A percentile compares a stretch with the other conserved stretches of the same genome.
These are phyloP conservation scores for Tetragonula clypearis DNA, from an alignment of 1,140 invertebrate genomes.

Conservation along the genomic window DNA sequence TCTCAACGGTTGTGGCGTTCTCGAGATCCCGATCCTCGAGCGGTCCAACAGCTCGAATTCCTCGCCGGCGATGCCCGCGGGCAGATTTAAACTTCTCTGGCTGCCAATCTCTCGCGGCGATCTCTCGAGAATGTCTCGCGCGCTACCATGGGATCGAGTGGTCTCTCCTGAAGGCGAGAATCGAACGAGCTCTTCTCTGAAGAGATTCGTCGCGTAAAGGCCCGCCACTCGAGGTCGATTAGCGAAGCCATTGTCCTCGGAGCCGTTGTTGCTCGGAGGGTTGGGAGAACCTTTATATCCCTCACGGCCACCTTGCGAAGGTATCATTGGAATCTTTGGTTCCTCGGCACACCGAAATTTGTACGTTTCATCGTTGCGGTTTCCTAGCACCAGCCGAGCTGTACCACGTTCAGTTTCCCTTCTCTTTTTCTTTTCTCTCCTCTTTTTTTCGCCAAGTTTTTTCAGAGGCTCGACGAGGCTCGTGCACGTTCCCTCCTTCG, in stretches of 20 bases:
- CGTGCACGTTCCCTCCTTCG: not conserved
- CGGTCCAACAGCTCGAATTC: constrained; percentile 56
- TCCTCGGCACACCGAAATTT: constrained; percentile 40
- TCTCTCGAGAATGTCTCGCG: constrained; percentile 44
- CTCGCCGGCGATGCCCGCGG: constrained; percentile 43
- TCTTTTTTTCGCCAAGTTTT: not conserved
- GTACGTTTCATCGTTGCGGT: constrained; percentile 38
- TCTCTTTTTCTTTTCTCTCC: not conserved
- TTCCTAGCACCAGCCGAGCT: too few relatives aligned
- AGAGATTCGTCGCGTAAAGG: constrained; percentile 72
- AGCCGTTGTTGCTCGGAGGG: constrained; percentile 77
- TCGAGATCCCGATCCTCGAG: constrained; percentile 55
- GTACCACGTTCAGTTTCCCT: not conserved
- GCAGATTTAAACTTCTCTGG: constrained; percentile 69
- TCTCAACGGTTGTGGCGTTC: constrained; percentile 71
- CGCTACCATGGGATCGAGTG: constrained; percentile 64
- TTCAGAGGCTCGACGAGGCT: not conserved
- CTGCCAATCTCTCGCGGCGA: constrained; percentile 62
- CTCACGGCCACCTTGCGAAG: constrained; percentile 77
- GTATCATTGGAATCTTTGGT: constrained; percentile 77
- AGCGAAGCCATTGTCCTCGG: constrained; percentile 77
- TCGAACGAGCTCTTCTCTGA: constrained; percentile 67
- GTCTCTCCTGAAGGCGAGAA: constrained; percentile 69
- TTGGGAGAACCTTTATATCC: constrained; percentile 76
- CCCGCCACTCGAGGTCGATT: constrained; percentile 75